A percentile compares a stretch with the other conserved stretches of the same genome.
Evolutionary conservation across 2,797 vertebrate species (phyloP).

Genomic region (Meda fulgida): DNA sequence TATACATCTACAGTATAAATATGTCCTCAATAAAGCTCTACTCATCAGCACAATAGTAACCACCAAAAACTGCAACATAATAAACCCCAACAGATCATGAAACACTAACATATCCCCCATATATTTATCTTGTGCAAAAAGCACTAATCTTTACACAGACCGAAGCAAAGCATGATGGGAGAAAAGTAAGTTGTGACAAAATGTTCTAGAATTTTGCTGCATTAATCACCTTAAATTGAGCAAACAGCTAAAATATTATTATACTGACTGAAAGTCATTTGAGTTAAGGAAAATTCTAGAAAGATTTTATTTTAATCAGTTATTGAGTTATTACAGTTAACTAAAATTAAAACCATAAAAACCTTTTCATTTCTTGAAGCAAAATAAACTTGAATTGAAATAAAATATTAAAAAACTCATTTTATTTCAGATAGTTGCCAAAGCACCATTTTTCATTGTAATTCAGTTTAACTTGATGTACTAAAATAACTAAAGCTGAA

Average conservation of each 20-base stretch:
- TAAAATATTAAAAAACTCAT: background rate
- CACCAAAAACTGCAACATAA: background rate
- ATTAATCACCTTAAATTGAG: background rate
- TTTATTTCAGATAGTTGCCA: background rate
- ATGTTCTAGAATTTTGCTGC: background rate
- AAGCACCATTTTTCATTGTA: background rate
- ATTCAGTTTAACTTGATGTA: background rate
- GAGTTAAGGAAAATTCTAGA: background rate
- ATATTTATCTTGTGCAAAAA: background rate
- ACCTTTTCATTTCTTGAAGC: background rate
- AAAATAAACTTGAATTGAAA: background rate
- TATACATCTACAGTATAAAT: background rate
- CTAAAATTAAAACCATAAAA: background rate
- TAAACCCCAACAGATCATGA: background rate
- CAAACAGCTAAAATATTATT: background rate
- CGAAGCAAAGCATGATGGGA: background rate
- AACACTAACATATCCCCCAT: background rate
- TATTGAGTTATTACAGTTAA: background rate
- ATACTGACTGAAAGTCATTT: background rate
- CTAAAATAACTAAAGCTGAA: background rate
- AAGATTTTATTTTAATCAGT: background rate
- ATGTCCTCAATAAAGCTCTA: background rate
- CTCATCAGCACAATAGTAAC: background rate
- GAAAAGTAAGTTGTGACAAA: background rate
- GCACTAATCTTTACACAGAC: background rate